Evolutionary conservation across 53 echinoderm and acorn worm species (phyloP), one percentile per base, ranked within the genome.

Genomic region (Paelopatides confundens): DNA sequence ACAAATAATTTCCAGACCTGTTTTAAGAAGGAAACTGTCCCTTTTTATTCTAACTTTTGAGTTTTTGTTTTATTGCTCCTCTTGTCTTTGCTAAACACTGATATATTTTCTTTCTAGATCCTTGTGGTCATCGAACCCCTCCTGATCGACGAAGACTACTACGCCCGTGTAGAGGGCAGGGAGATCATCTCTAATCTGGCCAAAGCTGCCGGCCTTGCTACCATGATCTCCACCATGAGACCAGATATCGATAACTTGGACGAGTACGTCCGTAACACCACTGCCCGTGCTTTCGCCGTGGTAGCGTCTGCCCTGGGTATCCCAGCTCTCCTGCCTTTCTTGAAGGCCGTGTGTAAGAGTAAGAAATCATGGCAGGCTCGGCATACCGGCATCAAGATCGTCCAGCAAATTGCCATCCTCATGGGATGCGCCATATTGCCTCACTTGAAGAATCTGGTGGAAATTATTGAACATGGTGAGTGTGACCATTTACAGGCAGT

Each of bases 291-390:
- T 76, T 99, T 99, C 67, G 99, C 99, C 8, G 99, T 99, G 69
- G 99, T 99, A 7, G 99, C 99, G 0, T 99, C 99, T 27, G 99
- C 99, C 31, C 88, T 99, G 88, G 99, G 99, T 43, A 99, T 99
- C 86, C 99, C 99, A 1, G 94, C 99, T 1, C 86, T 99, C 18
- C 86, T 99, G 58, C 99, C 99, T 2, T 99, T 99, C 90, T 68
- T 99, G 89, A 99, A 99, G 90, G 99, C 99, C 49, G 99, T 99
- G 87, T 99, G 99, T 51, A 89, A 92, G 48, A 99, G 99, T 76
- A 99, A 99, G 95, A 99, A 99, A 90, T 99, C 99, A 0, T 99
- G 99, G 99, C 99, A 99, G 95, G 99, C 99, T 58, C 90, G 99
- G 15, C 99, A 99, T 71, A 99, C 99, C 12, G 99, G 99, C 67